Conservation (phyloP, 2,888 invertebrate genomes). For the Herminia tarsipennalis region DNA sequence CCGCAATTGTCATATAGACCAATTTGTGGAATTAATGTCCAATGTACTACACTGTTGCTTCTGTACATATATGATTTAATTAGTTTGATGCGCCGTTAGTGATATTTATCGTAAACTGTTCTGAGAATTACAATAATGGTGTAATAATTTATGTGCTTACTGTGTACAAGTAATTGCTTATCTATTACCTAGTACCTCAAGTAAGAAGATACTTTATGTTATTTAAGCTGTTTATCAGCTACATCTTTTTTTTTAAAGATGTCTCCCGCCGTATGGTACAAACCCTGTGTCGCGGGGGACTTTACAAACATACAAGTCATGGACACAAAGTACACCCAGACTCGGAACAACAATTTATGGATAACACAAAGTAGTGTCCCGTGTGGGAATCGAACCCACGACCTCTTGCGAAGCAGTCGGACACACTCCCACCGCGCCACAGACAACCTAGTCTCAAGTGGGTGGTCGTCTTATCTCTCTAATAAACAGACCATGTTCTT, state of each 20-base stretch:
- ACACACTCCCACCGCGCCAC: no score
- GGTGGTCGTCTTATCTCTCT: no score
- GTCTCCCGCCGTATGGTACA: no score
- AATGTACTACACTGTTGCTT: slow-evolving; percentile 36
- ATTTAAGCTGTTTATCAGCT: background rate
- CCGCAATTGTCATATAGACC: slow-evolving; percentile 68
- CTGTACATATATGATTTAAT: slow-evolving; percentile 54
- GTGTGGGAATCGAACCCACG: no score
- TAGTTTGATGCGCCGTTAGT: slow-evolving; percentile 42
- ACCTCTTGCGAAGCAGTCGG: no score
- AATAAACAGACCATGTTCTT: no score
- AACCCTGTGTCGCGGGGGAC: no score
- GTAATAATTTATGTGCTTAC: slow-evolving; percentile 3
- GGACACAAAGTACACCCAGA: no score
- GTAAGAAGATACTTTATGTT: background rate
- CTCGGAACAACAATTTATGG: no score
- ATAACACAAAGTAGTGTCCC: no score
- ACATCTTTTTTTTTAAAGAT: background rate
- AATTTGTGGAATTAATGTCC: slow-evolving; percentile 72
- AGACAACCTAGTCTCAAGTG: no score
- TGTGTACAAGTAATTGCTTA: slow-evolving; percentile 4
- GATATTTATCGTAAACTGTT: slow-evolving; percentile 32
- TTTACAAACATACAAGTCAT: no score
- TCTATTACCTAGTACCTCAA: slow-evolving; percentile 1
- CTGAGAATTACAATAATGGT: slow-evolving; percentile 18